Conservation (phyloP, 1,140 invertebrate species). For the Panulirus ornatus region DNA sequence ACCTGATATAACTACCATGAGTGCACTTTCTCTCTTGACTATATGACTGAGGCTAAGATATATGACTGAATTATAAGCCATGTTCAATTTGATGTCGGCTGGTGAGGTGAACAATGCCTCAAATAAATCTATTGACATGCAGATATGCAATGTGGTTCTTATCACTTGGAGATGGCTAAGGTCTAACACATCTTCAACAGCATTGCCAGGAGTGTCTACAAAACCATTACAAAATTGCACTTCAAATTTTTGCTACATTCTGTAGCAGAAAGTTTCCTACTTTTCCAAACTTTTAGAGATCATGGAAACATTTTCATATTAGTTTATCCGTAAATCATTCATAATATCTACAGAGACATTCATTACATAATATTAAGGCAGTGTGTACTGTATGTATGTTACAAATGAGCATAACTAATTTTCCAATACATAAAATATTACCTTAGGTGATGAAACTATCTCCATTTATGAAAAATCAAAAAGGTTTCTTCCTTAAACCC, state of each 20-base stretch:
- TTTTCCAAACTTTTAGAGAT: conserved; percentile 20
- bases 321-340: conserved; percentile 3
- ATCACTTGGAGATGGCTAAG: background rate
- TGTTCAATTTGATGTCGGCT: background rate
- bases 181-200: background rate
- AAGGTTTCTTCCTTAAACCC: too few species aligned
- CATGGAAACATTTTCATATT: conserved; percentile 8
- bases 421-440: background rate
- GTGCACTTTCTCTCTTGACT: background rate
- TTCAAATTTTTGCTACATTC: background rate
- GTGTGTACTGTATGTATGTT: conserved; percentile 52
- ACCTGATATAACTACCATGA: conserved; percentile 3
- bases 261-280: background rate
- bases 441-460: background rate
- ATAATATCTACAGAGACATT: conserved; percentile 43
- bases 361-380: conserved; percentile 52
- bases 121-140: too few species aligned
- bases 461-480: too few species aligned
- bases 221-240: background rate
- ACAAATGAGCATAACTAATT: conserved; percentile 27
- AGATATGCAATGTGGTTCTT: background rate
- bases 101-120: background rate
- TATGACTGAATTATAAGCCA: conserved; percentile 7
- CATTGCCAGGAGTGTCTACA: background rate
- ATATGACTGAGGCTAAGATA: background rate